Evolutionary conservation across 2,888 invertebrate genomes (phyloP).

Genomic region (Dinocampus coccinellae): DNA sequence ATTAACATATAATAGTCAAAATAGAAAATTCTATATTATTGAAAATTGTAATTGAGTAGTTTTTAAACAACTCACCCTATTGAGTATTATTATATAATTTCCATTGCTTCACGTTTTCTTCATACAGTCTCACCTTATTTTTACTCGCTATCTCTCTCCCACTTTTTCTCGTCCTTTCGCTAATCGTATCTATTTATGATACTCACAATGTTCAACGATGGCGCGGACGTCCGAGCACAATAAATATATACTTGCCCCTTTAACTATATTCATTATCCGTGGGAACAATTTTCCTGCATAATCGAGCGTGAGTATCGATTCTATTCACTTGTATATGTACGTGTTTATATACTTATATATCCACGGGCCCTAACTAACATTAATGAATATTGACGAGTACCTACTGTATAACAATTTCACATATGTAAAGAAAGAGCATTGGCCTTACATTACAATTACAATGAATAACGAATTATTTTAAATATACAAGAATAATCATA

Average conservation of each 20-base stretch:
- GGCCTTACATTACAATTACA: neutral
- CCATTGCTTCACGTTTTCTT: neutral
- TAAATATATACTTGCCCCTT: constrained; percentile 24
- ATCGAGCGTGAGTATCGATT: constrained; percentile 50
- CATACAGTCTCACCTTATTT: neutral
- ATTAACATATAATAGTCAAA: neutral
- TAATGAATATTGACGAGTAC: neutral
- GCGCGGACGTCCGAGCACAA: constrained; percentile 16
- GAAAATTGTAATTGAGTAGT: neutral
- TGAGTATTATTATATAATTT: neutral
- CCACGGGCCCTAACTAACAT: constrained; percentile 15
- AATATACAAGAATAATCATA: neutral
- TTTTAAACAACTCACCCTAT: neutral
- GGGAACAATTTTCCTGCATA: constrained; percentile 53
- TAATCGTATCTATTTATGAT: constrained; percentile 31
- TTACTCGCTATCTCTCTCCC: constrained; percentile 6
- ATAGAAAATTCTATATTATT: neutral
- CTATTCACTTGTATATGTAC: constrained; percentile 28
- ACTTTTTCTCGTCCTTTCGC: constrained; percentile 16
- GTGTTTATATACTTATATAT: neutral
- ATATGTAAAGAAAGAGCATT: neutral
- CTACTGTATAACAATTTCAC: neutral
- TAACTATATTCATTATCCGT: constrained; percentile 47
- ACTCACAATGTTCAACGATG: constrained; percentile 7
- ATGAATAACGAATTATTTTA: constrained; percentile 1